Conservation (phyloP, 1,140 invertebrate species). For the Planococcus citri region DNA sequence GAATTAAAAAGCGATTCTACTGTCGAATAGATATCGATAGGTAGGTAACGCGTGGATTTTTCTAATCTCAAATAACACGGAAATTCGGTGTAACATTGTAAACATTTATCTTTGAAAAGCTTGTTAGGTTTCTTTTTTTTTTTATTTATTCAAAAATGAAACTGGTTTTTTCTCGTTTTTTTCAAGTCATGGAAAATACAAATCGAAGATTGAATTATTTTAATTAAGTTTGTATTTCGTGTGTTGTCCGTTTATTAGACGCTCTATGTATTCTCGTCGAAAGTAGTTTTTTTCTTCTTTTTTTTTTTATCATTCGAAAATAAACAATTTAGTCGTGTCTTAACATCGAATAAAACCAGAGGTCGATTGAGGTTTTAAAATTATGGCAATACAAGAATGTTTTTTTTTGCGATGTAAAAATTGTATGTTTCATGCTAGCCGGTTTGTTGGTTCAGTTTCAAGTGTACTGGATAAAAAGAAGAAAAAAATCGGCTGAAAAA, state of each 20-base stretch:
- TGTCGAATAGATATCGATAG: too few relatives aligned
- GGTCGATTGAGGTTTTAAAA: too few relatives aligned
- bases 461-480: neutral
- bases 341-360: too few relatives aligned
- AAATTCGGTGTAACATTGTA: neutral
- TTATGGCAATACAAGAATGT: too few relatives aligned
- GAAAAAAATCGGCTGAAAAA: neutral
- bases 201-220: neutral
- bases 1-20: too few relatives aligned
- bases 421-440: too few relatives aligned
- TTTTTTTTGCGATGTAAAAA: too few relatives aligned
- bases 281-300: too few relatives aligned
- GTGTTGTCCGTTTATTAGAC: neutral
- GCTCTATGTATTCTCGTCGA: too few relatives aligned
- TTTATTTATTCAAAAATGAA: neutral
- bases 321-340: too few relatives aligned
- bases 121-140: neutral
- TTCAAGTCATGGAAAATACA: neutral
- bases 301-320: too few relatives aligned
- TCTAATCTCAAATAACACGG: neutral
- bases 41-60: too few relatives aligned
- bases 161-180: neutral
- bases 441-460: neutral
- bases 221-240: constrained; percentile 1
- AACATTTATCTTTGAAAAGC: neutral